Percentiles rank a stretch among this genome's conserved stretches.
Evolutionary conservation across 53 echinoderm and acorn worm genomes (phyloP).

Genomic region (Crossaster papposus): DNA sequence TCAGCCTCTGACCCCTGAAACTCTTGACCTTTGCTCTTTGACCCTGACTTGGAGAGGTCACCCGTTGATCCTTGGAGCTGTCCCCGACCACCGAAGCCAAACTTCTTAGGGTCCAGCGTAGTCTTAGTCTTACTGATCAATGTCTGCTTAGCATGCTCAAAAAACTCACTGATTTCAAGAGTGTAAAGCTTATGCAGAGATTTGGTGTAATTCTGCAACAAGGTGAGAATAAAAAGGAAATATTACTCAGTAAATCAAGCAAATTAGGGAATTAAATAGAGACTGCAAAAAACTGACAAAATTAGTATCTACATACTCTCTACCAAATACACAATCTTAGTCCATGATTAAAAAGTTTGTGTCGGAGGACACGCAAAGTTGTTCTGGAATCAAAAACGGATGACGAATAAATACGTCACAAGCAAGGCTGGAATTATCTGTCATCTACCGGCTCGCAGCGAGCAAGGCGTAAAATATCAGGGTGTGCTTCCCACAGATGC

Average conservation of each 20-base stretch:
- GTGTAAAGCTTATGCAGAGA: conserved; percentile 86
- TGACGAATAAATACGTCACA: too few relatives aligned
- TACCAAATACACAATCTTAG: too few relatives aligned
- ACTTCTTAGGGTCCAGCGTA: conserved; percentile 81
- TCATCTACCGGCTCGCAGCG: too few relatives aligned
- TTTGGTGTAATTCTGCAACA: conserved; percentile 83
- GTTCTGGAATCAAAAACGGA: too few relatives aligned
- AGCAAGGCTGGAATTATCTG: too few relatives aligned
- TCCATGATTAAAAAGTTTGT: too few relatives aligned
- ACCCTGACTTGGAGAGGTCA: conserved; percentile 64
- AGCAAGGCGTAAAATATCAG: too few relatives aligned
- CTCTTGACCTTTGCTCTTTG: conserved; percentile 62
- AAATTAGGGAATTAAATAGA: neutral
- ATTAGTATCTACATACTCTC: too few relatives aligned
- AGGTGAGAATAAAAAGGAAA: neutral
- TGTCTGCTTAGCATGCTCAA: conserved; percentile 78
- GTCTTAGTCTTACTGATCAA: conserved; percentile 69
- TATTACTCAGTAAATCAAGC: neutral
- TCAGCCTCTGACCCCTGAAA: conserved; percentile 77
- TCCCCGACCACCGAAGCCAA: conserved; percentile 69
- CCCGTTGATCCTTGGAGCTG: conserved; percentile 74
- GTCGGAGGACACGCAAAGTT: too few relatives aligned
- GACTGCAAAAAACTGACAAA: too few relatives aligned
- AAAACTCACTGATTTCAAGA: conserved; percentile 90
- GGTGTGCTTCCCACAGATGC: too few relatives aligned